Evolutionary conservation across 2,113 vertebrate species (phyloP).

Genomic region (Bettongia penicillata): DNA sequence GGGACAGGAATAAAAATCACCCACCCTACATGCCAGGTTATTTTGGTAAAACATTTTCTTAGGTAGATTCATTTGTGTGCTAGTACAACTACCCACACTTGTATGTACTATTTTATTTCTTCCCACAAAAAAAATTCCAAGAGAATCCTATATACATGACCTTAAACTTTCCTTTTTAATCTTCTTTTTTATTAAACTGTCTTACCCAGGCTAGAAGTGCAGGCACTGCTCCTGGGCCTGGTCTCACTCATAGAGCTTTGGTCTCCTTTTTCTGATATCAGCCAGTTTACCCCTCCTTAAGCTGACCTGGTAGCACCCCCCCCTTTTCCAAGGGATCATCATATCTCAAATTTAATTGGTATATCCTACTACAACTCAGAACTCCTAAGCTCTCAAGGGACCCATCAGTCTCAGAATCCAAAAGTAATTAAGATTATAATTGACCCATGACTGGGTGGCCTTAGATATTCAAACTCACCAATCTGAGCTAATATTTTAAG

Average conservation of each 20-base stretch:
- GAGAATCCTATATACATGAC: background rate
- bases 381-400: background rate
- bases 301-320: background rate
- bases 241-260: background rate
- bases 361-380: background rate
- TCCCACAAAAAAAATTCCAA: background rate
- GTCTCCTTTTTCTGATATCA: background rate
- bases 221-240: background rate
- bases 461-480: conserved; percentile 11
- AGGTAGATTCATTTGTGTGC: background rate
- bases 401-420: background rate
- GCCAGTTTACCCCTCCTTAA: background rate
- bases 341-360: background rate
- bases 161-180: background rate
- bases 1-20: background rate
- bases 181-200: background rate
- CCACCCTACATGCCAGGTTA: background rate
- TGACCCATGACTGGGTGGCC: background rate
- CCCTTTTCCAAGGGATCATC: background rate
- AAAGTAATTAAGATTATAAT: background rate
- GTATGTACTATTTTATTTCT: conserved; percentile 36
- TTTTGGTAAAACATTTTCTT: background rate
- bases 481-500: conserved; percentile 4
- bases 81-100: conserved; percentile 1
- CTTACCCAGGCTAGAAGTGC: background rate